Base-by-base conservation (phyloP, 2,888 invertebrate species). In the Netelia virgata region DNA sequence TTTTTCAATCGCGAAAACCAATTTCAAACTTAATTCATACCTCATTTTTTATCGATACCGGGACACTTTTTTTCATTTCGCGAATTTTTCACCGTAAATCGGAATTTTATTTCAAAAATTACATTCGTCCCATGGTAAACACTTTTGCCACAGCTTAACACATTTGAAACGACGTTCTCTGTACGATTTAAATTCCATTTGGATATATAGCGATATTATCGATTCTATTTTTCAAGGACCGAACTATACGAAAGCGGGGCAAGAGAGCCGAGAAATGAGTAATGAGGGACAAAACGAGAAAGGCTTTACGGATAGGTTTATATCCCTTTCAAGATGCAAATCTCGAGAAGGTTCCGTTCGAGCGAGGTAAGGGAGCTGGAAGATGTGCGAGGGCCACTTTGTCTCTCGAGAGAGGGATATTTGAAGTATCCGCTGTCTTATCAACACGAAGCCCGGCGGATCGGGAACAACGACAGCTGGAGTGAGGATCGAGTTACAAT, bases 371-470 rank as follows among this genome's bases (percentile, higher is more conserved):
- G 11, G 10, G 16, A 68, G 43, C 28, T n/a, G 18, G 23, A 69
- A 64, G 41, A 23, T 75, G 6, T 11, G 68, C 41, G 28, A 41
- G 81, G 28, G 18, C 28, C 43, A 11, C 18, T 74, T 20, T 28
- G 28, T 5, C 75, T 47, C 63, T 23, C 70, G 73, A 41, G 55
- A 55, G 75, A 69, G 83, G 76, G 78, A 76, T 61, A 81, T 84
- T 84, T 79, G 77, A 74, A 79, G 72, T 87, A 88, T 87, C 87
- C 82, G 83, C 61, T 76, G 87, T 81, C 88, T 90, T 91, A 90
- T 90, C 90, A 86, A 86, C 73, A 77, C 81, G 82, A 84, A 82
- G 85, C 75, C 83, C 81, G 72, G 86, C 78, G 50, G 78, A 82
- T 85, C 64, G 85, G 6, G 77, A 50, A 36, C 75, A 70, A 69